These are phyloP conservation scores for Urosaurus nigricauda DNA, from an alignment of 2,797 vertebrate species.

Conservation along the genomic window DNA sequence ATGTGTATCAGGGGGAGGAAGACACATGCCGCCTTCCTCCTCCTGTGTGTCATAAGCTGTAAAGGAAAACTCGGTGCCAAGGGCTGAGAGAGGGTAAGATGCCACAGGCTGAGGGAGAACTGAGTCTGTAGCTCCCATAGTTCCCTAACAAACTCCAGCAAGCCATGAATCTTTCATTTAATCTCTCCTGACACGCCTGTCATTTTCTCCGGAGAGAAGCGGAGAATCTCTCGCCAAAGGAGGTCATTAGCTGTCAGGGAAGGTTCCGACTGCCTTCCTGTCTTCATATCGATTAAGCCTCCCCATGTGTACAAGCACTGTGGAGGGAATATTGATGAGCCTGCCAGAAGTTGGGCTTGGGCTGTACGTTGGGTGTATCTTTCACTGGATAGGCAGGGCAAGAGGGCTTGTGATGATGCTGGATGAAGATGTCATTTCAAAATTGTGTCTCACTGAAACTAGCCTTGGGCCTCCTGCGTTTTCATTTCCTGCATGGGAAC, in stretches of 20 bases:
- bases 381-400: neutral
- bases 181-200: constrained; percentile 78
- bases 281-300: constrained; percentile 74
- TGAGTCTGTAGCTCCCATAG: rapidly evolving
- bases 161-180: constrained; percentile 80
- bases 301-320: constrained; percentile 46
- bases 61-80: neutral
- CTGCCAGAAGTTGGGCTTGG: constrained; percentile 48
- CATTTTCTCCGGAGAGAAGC: constrained; percentile 75
- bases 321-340: constrained; percentile 72
- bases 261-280: constrained; percentile 77
- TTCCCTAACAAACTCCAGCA: constrained; percentile 76
- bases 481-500: neutral
- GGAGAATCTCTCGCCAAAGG: constrained; percentile 76
- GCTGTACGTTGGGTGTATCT: constrained; percentile 14
- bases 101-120: neutral
- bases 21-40: neutral
- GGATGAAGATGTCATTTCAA: constrained; percentile 37
- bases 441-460: neutral
- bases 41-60: neutral
- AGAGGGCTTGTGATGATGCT: constrained; percentile 14
- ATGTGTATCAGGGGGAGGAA: constrained; percentile 25
- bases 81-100: neutral
- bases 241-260: constrained; percentile 80
- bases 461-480: neutral